A percentile compares a stretch with the other conserved stretches of the same genome.
Evolutionary conservation across 1,140 invertebrate species (phyloP).

Genomic region (Metaphire vulgaris): DNA sequence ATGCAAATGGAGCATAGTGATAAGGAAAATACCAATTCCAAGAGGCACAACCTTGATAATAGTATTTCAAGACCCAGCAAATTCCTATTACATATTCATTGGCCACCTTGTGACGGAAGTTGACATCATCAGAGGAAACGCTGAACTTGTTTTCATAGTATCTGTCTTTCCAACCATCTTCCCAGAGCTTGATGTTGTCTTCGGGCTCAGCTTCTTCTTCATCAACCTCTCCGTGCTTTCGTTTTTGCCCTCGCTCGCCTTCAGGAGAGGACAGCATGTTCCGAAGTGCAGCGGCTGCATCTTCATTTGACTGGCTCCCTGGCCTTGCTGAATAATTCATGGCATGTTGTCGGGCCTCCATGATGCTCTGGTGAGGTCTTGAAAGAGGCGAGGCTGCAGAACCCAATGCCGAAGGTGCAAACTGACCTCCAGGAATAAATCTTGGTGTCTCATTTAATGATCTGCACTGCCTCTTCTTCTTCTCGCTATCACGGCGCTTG

Average conservation of each 20-base stretch:
- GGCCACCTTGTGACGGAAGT: constrained; percentile 83
- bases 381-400: constrained; percentile 28
- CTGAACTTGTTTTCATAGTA: constrained; percentile 98
- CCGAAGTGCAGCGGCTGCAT: constrained; percentile 27
- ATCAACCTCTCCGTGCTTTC: constrained; percentile 55
- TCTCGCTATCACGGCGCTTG: constrained; percentile 61
- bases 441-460: constrained; percentile 53
- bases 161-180: constrained; percentile 92
- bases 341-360: constrained; percentile 13
- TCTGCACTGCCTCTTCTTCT: constrained; percentile 52
- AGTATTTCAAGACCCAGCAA: constrained; percentile 96
- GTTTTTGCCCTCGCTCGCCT: constrained; percentile 57
- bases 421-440: constrained; percentile 65
- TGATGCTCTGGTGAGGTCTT: background rate
- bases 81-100: constrained; percentile 89
- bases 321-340: background rate
- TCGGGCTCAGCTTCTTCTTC: constrained; percentile 70
- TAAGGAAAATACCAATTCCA: constrained; percentile 99
- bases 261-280: constrained; percentile 26
- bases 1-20: constrained; percentile 99
- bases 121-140: constrained; percentile 68
- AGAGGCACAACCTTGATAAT: constrained; percentile 97
- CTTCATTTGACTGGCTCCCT: constrained; percentile 26
- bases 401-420: constrained; percentile 60
- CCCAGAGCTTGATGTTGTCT: constrained; percentile 93